Evolutionary conservation across 2,888 invertebrate genomes (phyloP).

Genomic region (Eupithecia subumbrata): DNA sequence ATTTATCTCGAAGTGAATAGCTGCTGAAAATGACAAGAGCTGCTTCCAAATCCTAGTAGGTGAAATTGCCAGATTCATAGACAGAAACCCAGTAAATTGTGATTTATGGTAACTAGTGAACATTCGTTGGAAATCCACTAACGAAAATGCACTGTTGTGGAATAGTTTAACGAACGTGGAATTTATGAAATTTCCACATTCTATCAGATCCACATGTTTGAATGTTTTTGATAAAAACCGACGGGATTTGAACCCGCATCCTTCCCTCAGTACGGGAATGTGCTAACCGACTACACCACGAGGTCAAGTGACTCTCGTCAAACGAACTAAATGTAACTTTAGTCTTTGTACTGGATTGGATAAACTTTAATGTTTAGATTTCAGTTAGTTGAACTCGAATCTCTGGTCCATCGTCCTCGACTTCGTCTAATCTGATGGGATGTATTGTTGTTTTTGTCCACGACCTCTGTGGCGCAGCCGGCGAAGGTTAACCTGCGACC

Average conservation of each 20-base stretch:
- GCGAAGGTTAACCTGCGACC: too few species aligned
- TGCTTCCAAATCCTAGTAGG: not conserved
- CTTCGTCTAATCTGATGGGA: slow-evolving; percentile 10
- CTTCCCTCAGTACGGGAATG: too few species aligned
- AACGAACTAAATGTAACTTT: too few species aligned
- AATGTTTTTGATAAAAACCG: too few species aligned
- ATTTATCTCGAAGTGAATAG: slow-evolving; percentile 10
- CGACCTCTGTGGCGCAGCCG: too few species aligned
- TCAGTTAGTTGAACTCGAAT: slow-evolving; percentile 20
- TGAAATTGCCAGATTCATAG: not conserved
- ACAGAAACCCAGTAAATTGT: not conserved
- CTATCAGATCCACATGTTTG: too few species aligned
- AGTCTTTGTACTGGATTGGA: too few species aligned
- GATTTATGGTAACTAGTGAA: not conserved
- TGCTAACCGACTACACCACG: too few species aligned
- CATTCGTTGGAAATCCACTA: not conserved
- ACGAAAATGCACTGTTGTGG: not conserved
- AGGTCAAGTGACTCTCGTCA: too few species aligned
- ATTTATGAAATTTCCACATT: not conserved
- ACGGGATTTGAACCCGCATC: too few species aligned
- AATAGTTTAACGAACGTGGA: not conserved
- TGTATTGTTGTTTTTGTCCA: not conserved
- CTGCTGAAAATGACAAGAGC: slow-evolving; percentile 23
- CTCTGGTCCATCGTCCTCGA: slow-evolving; percentile 3
- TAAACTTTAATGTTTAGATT: too few species aligned